These are phyloP conservation scores for Allobates femoralis DNA, from an alignment of 2,797 vertebrate species.

Conservation along the genomic window DNA sequence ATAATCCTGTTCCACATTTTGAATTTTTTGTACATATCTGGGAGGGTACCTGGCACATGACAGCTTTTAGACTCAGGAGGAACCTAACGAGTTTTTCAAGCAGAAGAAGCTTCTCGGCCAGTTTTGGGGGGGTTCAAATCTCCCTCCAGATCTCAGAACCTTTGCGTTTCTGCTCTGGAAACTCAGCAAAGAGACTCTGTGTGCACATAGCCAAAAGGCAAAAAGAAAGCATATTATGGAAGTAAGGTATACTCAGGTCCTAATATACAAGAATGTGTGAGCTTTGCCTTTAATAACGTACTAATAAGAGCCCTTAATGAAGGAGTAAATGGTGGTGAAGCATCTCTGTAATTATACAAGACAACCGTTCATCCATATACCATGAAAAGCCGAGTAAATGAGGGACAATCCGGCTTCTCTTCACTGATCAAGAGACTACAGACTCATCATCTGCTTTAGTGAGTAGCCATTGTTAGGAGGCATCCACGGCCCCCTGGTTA, in stretches of 20 bases:
- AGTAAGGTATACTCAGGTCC: neutral
- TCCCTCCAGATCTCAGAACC: too few relatives aligned
- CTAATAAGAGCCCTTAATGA: neutral
- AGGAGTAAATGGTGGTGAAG: neutral
- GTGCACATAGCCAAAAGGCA: too few relatives aligned
- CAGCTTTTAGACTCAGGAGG: too few relatives aligned
- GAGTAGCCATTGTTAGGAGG: conserved; percentile 1
- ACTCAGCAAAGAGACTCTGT: too few relatives aligned
- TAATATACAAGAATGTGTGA: neutral
- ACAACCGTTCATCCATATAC: neutral
- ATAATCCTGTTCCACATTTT: too few relatives aligned
- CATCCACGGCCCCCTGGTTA: neutral
- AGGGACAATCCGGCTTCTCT: neutral
- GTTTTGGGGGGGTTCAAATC: too few relatives aligned
- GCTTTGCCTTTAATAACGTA: neutral
- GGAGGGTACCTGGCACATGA: too few relatives aligned
- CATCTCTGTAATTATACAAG: neutral
- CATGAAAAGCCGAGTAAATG: neutral
- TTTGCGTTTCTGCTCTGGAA: too few relatives aligned
- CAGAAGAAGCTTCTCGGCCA: too few relatives aligned
- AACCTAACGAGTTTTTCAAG: too few relatives aligned
- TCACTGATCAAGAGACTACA: conserved; percentile 13
- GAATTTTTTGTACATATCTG: too few relatives aligned
- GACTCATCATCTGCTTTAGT: neutral
- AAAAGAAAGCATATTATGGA: neutral